These are phyloP conservation scores for Augochlorella aurata DNA, from an alignment of 2,888 invertebrate genomes.

Conservation along the genomic window DNA sequence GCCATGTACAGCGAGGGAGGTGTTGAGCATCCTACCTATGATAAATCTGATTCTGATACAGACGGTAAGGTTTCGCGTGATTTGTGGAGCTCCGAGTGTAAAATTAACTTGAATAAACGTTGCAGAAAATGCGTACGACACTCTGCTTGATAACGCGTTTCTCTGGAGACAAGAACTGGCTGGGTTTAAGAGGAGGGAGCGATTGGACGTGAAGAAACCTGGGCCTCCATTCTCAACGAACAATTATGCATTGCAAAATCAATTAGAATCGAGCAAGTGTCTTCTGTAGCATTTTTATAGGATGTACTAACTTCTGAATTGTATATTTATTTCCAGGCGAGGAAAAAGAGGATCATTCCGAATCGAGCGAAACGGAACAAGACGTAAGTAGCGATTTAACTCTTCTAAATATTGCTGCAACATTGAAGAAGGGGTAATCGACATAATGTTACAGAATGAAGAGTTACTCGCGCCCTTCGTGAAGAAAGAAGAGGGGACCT, in stretches of 20 bases:
- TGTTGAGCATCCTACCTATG: constrained; percentile 64
- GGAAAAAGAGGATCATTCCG: constrained; percentile 35
- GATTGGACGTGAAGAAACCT: constrained; percentile 97
- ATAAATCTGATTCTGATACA: constrained; percentile 33
- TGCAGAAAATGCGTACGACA: constrained; percentile 77
- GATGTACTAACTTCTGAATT: not conserved
- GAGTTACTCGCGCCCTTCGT: constrained; percentile 61
- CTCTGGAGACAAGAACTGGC: constrained; percentile 74
- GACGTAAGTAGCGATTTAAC: constrained; percentile 15
- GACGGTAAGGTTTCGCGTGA: constrained; percentile 35
- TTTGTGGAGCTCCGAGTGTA: not conserved
- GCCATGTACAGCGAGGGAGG: constrained; percentile 76
- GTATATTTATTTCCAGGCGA: constrained; percentile 8
- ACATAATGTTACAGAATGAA: constrained; percentile 45
- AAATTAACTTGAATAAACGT: constrained; percentile 28
- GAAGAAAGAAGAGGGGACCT: constrained; percentile 71
- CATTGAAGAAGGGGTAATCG: not conserved
- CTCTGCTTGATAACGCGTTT: constrained; percentile 66
- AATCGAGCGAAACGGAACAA: constrained; percentile 17
- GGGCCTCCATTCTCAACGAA: constrained; percentile 91
- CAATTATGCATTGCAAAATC: constrained; percentile 83
- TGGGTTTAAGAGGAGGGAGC: constrained; percentile 93
- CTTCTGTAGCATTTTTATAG: too few relatives aligned
- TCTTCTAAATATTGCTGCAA: not conserved
- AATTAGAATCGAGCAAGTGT: constrained; percentile 59